A percentile compares a stretch with the other conserved stretches of the same genome.
Evolutionary conservation across 2,113 vertebrate genomes (phyloP).

Genomic region (Lophochroa leadbeateri): DNA sequence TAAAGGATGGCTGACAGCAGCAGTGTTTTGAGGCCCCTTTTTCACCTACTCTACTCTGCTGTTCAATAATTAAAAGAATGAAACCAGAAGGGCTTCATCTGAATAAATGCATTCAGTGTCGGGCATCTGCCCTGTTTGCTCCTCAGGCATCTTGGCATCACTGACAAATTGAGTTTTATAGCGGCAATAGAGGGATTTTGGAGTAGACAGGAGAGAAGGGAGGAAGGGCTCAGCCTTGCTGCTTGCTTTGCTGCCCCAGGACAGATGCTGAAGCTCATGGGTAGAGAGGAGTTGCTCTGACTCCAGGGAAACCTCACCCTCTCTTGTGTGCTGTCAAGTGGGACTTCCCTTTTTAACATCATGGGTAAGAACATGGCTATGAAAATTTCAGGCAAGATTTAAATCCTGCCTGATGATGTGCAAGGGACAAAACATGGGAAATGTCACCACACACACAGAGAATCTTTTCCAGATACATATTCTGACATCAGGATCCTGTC

Average conservation of each 20-base stretch:
- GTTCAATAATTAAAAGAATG: not conserved
- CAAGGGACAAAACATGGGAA: not conserved
- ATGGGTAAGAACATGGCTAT: not conserved
- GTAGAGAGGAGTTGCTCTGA: not conserved
- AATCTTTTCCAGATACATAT: not conserved
- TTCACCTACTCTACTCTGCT: not conserved
- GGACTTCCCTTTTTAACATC: not conserved
- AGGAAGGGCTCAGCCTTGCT: not conserved
- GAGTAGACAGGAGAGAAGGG: not conserved
- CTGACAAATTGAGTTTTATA: not conserved
- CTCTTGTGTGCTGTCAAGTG: not conserved
- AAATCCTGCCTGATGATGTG: not conserved
- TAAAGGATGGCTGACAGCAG: not conserved
- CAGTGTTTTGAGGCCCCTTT: not conserved
- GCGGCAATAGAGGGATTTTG: not conserved
- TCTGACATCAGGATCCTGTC: not conserved
- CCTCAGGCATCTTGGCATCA: not conserved
- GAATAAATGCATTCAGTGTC: not conserved
- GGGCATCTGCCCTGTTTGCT: not conserved
- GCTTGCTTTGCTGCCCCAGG: not conserved
- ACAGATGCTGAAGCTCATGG: not conserved
- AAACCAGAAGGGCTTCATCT: not conserved
- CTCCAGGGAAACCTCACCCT: not conserved
- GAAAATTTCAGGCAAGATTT: not conserved
- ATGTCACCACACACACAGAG: not conserved